Evolutionary conservation across 2,888 invertebrate species (phyloP), one percentile per base, ranked within the genome.

Genomic region (Alcis repandata): DNA sequence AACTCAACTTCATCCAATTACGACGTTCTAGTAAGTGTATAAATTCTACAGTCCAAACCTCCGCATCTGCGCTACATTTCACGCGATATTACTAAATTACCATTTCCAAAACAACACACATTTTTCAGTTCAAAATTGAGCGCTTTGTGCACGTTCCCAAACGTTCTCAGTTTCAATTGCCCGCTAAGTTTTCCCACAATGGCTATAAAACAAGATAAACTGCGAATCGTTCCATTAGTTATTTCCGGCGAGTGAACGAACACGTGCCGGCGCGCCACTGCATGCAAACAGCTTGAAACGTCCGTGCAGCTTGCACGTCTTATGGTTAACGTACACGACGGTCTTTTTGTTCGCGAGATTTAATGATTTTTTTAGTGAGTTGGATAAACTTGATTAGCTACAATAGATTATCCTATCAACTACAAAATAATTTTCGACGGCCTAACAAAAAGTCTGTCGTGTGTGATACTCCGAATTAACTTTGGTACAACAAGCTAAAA

Each of bases 201-300:
- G 19, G 33, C 49, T 9, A 33, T 49, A 32, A 49, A 49, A 49
- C 17, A 49, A 33, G 49, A 49, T 6, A 49, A 49, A 49, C 17
- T 33, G 49, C 33, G 49, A 19, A 33, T 19, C 32, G 32, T 33
- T 49, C 32, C 33, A 49, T 49, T 49, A 49, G 46, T 46, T n/a
- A n/a, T 13, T 20, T 4, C 45, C 11, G 10, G 13, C 13, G 20
- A 20, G 45, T 6, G 20, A 43, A 19, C 1, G 19, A n/a, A 6
- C 45, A 17, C 41, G 41, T 41, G 41, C 41, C 41, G 41, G 17
- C 41, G 15, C 41, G 15, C 41, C 17, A 1, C 41, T 41, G 41
- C 41, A 17, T 41, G 41, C 17, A 19, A 41, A 36, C 36, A 36
- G 36, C 11, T 36, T 11, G 6, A 36, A 1, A 8, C 9, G 11